These are phyloP conservation scores for Sternotherus odoratus DNA, from an alignment of 2,797 vertebrate species.

Conservation along the genomic window DNA sequence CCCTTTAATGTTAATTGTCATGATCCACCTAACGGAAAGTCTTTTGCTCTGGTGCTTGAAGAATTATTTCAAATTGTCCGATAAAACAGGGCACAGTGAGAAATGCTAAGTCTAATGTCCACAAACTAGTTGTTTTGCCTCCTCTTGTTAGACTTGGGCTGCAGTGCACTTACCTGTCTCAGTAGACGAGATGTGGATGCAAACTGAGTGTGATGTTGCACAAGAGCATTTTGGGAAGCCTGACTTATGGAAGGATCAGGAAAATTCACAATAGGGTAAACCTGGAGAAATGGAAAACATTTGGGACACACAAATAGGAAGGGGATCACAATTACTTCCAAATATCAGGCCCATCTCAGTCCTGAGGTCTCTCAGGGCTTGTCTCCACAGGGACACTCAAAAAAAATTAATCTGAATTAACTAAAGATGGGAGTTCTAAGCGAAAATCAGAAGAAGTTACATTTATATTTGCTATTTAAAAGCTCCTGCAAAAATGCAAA, in stretches of 20 bases:
- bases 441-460: neutral
- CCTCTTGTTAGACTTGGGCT: neutral
- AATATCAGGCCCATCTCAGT: neutral
- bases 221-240: constrained; percentile 81
- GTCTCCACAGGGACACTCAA: neutral
- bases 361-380: neutral
- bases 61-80: neutral
- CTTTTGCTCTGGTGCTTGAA: neutral
- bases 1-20: neutral
- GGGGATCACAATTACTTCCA: neutral
- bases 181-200: constrained; percentile 79
- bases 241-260: constrained; percentile 77
- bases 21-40: neutral
- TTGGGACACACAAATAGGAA: neutral
- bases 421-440: neutral
- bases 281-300: constrained; percentile 65
- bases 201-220: constrained; percentile 80
- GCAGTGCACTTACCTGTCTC: constrained; percentile 81
- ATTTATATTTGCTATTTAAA: neutral
- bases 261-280: constrained; percentile 83
- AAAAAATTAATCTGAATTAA: neutral
- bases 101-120: neutral
- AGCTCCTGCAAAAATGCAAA: neutral
- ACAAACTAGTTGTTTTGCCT: neutral
- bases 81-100: neutral